phyloP scores from a whole-genome alignment of 1,140 invertebrate species.

The Hormaphis cornu region DNA sequence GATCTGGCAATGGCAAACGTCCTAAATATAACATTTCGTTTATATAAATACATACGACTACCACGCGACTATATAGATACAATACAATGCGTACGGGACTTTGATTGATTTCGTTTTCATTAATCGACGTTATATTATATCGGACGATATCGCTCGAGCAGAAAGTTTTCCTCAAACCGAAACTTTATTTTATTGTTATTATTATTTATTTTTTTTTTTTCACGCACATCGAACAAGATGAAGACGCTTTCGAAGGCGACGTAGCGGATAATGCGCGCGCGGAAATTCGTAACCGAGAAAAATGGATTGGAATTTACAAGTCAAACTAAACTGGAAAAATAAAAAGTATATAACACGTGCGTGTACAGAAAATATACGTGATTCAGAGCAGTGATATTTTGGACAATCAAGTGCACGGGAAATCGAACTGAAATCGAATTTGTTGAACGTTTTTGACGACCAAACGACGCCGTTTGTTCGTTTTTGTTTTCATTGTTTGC shows the following conservation, averaged over 20 bases:
- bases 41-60: too few species aligned
- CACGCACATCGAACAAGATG: too few species aligned
- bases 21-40: too few species aligned
- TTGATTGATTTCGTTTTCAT: background rate
- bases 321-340: background rate
- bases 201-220: background rate
- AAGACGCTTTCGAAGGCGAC: background rate
- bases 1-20: too few species aligned
- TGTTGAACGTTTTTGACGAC: background rate
- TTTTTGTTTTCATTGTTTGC: too few species aligned
- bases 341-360: background rate
- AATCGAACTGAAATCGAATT: slow-evolving; percentile 11
- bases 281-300: background rate
- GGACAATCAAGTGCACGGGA: background rate
- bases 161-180: background rate
- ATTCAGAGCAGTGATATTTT: background rate
- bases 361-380: background rate
- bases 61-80: too few species aligned
- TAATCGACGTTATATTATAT: background rate
- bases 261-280: background rate
- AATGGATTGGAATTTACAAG: background rate
- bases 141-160: background rate
- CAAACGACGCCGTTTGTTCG: too few species aligned
- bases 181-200: background rate
- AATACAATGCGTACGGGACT: too few species aligned